These are phyloP conservation scores for Drosophila ohnishii DNA, from an alignment of 1,140 invertebrate species.

Conservation along the genomic window DNA sequence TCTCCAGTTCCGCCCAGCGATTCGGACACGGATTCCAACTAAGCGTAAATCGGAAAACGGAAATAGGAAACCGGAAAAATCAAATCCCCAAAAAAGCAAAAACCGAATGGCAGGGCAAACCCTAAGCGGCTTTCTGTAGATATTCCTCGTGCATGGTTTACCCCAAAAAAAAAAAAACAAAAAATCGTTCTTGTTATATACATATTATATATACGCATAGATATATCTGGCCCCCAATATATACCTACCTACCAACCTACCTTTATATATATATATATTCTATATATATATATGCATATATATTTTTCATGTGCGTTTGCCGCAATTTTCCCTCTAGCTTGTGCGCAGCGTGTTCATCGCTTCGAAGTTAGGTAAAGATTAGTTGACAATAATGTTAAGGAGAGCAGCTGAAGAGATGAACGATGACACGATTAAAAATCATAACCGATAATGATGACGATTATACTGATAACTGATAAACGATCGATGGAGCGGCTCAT, in stretches of 20 bases:
- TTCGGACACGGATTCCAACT: conserved; percentile 84
- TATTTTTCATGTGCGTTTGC: conserved; percentile 30
- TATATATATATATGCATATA: conserved; percentile 18
- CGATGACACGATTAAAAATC: neutral
- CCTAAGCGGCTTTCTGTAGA: conserved; percentile 40
- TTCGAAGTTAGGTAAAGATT: conserved; percentile 51
- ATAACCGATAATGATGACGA: neutral
- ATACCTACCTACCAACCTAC: conserved; percentile 8
- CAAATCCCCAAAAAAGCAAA: neutral
- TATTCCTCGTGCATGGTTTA: conserved; percentile 47
- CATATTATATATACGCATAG: conserved; percentile 38
- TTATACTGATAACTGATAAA: conserved; percentile 12
- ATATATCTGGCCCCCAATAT: conserved; percentile 26
- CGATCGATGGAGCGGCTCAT: conserved; percentile 5
- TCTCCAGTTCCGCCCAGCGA: conserved; percentile 85
- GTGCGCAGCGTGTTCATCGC: conserved; percentile 28
- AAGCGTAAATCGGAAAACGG: conserved; percentile 36
- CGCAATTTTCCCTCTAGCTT: conserved; percentile 19
- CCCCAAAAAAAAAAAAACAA: conserved; percentile 26
- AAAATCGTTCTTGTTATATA: conserved; percentile 46
- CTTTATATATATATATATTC: conserved; percentile 10
- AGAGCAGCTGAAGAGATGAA: conserved; percentile 16
- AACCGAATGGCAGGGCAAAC: conserved; percentile 9
- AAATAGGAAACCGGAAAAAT: neutral
- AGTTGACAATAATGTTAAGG: conserved; percentile 72